Percentiles rank a stretch among this genome's conserved stretches.
Evolutionary conservation across 1,140 invertebrate genomes (phyloP).

Genomic region (Scaptodrosophila lebanonensis): DNA sequence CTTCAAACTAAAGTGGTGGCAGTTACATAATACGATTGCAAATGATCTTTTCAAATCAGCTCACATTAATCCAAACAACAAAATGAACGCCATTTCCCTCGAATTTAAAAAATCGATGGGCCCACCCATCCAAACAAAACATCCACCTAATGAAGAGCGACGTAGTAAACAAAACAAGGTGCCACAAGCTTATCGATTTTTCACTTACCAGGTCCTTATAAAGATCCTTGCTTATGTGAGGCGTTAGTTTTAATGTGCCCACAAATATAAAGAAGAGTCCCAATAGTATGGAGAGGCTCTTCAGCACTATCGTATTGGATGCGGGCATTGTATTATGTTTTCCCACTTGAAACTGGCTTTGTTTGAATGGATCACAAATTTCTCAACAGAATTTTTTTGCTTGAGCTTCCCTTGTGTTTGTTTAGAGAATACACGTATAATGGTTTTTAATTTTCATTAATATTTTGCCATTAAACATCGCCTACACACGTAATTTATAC

Average conservation of each 20-base stretch:
- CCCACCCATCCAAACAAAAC: slow-evolving; percentile 19
- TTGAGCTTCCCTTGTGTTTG: no score
- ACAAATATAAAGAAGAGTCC: slow-evolving; percentile 98
- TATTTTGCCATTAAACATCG: no score
- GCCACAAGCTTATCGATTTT: slow-evolving; percentile 41
- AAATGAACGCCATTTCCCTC: background rate
- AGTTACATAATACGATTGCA: no score
- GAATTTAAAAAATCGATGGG: slow-evolving; percentile 44
- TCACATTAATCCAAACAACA: no score
- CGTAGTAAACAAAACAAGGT: no score
- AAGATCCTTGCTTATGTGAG: slow-evolving; percentile 93
- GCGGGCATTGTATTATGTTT: slow-evolving; percentile 61
- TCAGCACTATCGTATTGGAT: slow-evolving; percentile 86
- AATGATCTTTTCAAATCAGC: no score
- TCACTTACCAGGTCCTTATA: slow-evolving; percentile 95
- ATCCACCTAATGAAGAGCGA: slow-evolving; percentile 4
- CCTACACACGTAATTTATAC: slow-evolving; percentile 20
- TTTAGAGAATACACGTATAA: no score
- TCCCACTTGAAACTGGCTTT: slow-evolving; percentile 28
- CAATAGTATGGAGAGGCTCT: slow-evolving; percentile 92
- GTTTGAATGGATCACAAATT: background rate
- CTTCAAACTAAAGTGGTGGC: background rate
- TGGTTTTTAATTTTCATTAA: no score
- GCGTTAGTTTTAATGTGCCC: slow-evolving; percentile 93
- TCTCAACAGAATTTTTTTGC: no score